Conservation (phyloP, 2,797 vertebrate species). For the Erethizon dorsatum region DNA sequence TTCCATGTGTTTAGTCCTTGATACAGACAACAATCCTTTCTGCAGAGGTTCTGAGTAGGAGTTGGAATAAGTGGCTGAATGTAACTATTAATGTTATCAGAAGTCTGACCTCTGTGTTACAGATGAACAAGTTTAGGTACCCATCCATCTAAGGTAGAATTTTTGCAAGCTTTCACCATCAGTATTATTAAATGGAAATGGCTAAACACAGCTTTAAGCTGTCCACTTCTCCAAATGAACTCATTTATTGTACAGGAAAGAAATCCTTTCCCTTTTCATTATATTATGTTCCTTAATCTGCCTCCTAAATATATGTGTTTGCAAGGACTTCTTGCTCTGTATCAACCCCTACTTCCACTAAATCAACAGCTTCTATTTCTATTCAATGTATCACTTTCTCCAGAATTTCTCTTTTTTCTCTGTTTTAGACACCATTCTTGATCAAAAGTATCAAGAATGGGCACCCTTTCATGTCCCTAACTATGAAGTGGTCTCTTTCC, state of each 20-base stretch:
- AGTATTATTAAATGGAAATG: background rate
- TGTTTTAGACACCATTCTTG: background rate
- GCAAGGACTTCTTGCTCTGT: background rate
- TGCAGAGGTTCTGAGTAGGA: background rate
- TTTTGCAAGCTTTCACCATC: background rate
- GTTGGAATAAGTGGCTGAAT: background rate
- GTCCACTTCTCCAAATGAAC: background rate
- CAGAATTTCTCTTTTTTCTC: background rate
- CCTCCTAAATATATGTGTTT: background rate
- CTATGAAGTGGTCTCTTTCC: background rate
- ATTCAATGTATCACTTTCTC: background rate
- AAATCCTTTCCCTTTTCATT: background rate
- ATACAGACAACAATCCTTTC: background rate
- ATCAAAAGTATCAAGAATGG: background rate
- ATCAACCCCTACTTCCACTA: background rate
- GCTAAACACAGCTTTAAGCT: background rate
- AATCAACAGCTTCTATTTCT: background rate
- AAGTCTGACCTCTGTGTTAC: constrained; percentile 19
- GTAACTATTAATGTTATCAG: background rate
- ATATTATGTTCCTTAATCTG: background rate
- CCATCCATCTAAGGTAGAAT: background rate
- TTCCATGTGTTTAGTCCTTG: background rate
- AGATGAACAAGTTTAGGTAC: background rate
- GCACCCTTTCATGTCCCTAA: background rate
- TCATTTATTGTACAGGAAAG: background rate